Percentiles rank a stretch among this genome's conserved stretches.
phyloP scores from a whole-genome alignment of 2,888 invertebrate genomes.

The Hirtodrosophila cameraria region DNA sequence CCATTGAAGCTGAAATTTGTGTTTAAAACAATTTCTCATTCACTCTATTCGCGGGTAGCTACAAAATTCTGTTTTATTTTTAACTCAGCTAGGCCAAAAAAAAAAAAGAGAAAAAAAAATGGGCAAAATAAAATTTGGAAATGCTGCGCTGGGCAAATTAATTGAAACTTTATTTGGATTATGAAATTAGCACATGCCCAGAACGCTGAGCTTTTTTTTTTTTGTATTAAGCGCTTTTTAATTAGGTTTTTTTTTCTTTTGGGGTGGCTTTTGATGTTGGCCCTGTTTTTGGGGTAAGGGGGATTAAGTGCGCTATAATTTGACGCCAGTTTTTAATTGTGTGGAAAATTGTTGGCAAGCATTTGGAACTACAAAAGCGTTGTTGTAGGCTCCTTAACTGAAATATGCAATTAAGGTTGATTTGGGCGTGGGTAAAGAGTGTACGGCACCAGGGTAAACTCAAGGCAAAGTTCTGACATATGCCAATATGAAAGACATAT shows the following conservation, averaged over 20 bases:
- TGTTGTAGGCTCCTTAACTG: slow-evolving; percentile 29
- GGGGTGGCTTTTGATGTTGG: slow-evolving; percentile 43
- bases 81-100: not conserved
- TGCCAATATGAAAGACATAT: slow-evolving; percentile 1
- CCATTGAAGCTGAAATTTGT: slow-evolving; percentile 54
- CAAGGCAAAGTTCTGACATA: slow-evolving; percentile 15
- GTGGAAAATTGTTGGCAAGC: slow-evolving; percentile 63
- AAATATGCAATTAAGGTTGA: slow-evolving; percentile 63
- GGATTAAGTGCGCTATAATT: slow-evolving; percentile 56
- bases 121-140: slow-evolving; percentile 32
- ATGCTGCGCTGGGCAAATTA: slow-evolving; percentile 64
- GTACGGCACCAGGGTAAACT: slow-evolving; percentile 3
- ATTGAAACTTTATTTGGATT: slow-evolving; percentile 80
- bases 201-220: slow-evolving; percentile 40
- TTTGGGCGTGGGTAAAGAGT: not conserved
- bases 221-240: slow-evolving; percentile 72
- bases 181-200: slow-evolving; percentile 75
- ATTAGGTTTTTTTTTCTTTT: slow-evolving; percentile 60
- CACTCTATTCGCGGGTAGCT: slow-evolving; percentile 33
- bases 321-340: slow-evolving; percentile 69
- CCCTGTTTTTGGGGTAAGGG: slow-evolving; percentile 12
- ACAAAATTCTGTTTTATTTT: slow-evolving; percentile 43
- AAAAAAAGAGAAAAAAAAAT: slow-evolving; percentile 12
- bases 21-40: slow-evolving; percentile 37
- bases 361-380: slow-evolving; percentile 40